A percentile compares a stretch with the other conserved stretches of the same genome.
Evolutionary conservation across 2,888 invertebrate species (phyloP).

Genomic region (Subacronicta megacephala): DNA sequence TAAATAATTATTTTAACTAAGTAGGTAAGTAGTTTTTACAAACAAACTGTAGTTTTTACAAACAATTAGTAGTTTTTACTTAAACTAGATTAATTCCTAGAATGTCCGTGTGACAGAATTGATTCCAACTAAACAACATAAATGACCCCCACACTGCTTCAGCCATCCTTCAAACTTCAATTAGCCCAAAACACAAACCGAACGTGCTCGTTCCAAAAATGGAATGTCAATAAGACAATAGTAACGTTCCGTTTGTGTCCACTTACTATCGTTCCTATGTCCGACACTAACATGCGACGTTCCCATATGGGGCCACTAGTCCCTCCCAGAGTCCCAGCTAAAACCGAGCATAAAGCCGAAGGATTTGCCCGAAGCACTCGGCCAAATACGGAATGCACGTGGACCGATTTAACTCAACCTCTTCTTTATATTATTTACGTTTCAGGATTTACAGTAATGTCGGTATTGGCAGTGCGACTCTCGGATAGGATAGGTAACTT

Average conservation of each 20-base stretch:
- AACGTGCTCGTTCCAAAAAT: conserved; percentile 53
- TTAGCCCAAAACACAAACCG: conserved; percentile 34
- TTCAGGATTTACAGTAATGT: conserved; percentile 23
- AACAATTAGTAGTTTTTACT: too few relatives aligned
- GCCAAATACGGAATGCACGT: conserved; percentile 52
- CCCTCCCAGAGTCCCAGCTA: conserved; percentile 41
- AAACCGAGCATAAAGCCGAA: conserved; percentile 51
- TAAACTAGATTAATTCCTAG: too few relatives aligned
- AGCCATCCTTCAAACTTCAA: conserved; percentile 20
- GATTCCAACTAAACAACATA: background rate
- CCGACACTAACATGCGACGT: conserved; percentile 35
- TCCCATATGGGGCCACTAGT: conserved; percentile 45
- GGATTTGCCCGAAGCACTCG: conserved; percentile 54
- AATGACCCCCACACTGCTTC: background rate
- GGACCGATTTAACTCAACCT: conserved; percentile 45
- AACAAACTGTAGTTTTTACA: too few relatives aligned
- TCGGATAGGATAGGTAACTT: background rate
- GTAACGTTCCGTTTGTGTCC: conserved; percentile 50
- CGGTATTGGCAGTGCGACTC: conserved; percentile 11
- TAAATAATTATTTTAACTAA: too few relatives aligned
- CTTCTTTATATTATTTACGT: conserved; percentile 50
- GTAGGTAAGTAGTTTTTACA: too few relatives aligned
- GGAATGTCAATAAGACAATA: conserved; percentile 60
- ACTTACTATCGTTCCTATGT: conserved; percentile 58
- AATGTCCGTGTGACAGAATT: too few relatives aligned